Evolutionary conservation across 2,888 invertebrate genomes (phyloP).

Genomic region (Hemicrepidius hirtus): DNA sequence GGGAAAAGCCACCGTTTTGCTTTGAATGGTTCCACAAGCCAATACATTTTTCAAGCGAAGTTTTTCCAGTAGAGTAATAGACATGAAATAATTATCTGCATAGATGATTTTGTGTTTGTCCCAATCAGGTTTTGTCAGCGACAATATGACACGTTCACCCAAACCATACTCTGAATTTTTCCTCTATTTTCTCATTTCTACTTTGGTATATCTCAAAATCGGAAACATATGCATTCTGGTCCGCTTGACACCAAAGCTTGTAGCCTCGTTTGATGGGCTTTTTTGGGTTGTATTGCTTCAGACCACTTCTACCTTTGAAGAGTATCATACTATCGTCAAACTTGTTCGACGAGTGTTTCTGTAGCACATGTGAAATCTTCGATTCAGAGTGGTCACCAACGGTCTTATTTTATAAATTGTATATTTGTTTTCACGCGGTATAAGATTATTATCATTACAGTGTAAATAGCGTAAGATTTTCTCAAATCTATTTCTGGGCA

Average conservation of each 20-base stretch:
- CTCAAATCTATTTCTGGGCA: slow-evolving; percentile 30
- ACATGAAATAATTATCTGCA: slow-evolving; percentile 50
- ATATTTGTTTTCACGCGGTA: slow-evolving; percentile 1
- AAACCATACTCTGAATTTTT: slow-evolving; percentile 52
- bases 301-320: slow-evolving; percentile 52
- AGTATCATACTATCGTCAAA: slow-evolving; percentile 53
- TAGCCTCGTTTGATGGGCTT: slow-evolving; percentile 42
- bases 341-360: not conserved
- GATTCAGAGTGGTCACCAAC: not conserved
- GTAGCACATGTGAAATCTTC: not conserved
- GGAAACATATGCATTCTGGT: slow-evolving; percentile 45
- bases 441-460: slow-evolving; percentile 26
- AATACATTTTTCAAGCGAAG: slow-evolving; percentile 46
- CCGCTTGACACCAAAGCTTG: slow-evolving; percentile 29
- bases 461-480: slow-evolving; percentile 41
- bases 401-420: slow-evolving; percentile 9
- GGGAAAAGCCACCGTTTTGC: slow-evolving; percentile 37
- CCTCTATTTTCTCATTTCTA: slow-evolving; percentile 51
- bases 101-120: slow-evolving; percentile 34
- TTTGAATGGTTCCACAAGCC: slow-evolving; percentile 49
- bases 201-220: slow-evolving; percentile 53
- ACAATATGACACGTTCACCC: slow-evolving; percentile 48
- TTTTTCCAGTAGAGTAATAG: slow-evolving; percentile 45
- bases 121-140: slow-evolving; percentile 40
- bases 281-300: slow-evolving; percentile 41